Base-by-base conservation (phyloP, 2,888 invertebrate species). In the Pachydiplax longipennis region DNA sequence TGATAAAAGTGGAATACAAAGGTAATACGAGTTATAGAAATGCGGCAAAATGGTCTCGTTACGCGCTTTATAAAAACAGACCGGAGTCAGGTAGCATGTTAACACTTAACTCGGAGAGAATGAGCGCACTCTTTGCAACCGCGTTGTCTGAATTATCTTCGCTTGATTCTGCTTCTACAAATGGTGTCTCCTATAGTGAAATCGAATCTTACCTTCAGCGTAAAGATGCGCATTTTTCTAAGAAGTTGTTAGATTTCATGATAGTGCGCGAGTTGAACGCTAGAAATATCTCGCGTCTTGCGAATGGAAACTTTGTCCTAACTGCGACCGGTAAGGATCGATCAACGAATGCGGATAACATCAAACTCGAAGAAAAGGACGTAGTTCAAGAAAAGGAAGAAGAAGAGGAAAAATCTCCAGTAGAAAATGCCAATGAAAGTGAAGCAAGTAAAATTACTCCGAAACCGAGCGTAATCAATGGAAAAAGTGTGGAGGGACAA, bases 21-120 rank as follows among this genome's bases (percentile, higher is more conserved):
- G 97, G 97, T 93, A 97, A 96, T 94, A 97, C 96, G 92, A 97
- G 97, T 94, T 98, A 98, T 93, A 95, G 98, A 92, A 97, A 97
- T 94, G 97, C 97, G 87, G 96, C 97, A 90, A 97, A 96, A 95
- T 96, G 95, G 96, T 95, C 94, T 93, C 94, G 92, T 58, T 92
- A 91, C 92, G 80, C 91, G 91, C 92, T 93, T 91, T 91, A 92
- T 80, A 92, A 92, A 87, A 92, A 92, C 82, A 91, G 92, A 83
- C 93, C 94, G 90, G 95, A 94, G 94, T 95, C 95, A 37, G 92
- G 92, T 81, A 92, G 92, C 92, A 94, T 94, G 35, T 95, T 93
- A 94, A 96, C 92, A 93, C 93, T 95, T 93, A 92, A 94, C 93
- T 92, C 93, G 92, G 91, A 94, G 93, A 92, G 93, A 93, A 91